These are phyloP conservation scores for Erebia aethiops DNA, from an alignment of 2,888 invertebrate species.

Conservation along the genomic window DNA sequence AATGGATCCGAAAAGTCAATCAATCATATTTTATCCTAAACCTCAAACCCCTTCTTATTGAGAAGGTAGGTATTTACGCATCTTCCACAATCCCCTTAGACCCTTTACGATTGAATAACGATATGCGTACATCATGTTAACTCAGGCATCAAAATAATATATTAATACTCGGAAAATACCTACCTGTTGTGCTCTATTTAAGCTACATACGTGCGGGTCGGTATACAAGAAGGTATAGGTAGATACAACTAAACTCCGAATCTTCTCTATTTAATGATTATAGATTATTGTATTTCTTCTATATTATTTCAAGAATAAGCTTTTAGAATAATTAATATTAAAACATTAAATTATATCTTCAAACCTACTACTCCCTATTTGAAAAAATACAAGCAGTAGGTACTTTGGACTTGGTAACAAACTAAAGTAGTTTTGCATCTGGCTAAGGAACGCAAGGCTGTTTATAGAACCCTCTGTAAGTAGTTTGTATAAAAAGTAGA, in stretches of 20 bases:
- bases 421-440: constrained; percentile 16
- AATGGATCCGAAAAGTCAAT: constrained; percentile 14
- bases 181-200: neutral
- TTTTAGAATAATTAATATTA: neutral
- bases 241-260: too few relatives aligned
- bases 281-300: too few relatives aligned
- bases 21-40: constrained; percentile 16
- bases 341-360: neutral
- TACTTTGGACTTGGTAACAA: constrained; percentile 5
- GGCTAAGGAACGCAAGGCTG: constrained; percentile 12
- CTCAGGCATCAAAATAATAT: neutral
- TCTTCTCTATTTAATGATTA: too few relatives aligned
- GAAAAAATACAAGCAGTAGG: neutral
- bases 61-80: constrained; percentile 10
- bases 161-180: constrained; percentile 1
- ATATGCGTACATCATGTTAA: constrained; percentile 11
- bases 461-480: constrained; percentile 16
- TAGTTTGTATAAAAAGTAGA: constrained; percentile 5
- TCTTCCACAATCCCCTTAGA: constrained; percentile 12
- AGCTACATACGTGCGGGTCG: neutral
- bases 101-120: constrained; percentile 19
- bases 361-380: neutral
- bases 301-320: too few relatives aligned
- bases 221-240: too few relatives aligned
- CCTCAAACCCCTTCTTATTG: constrained; percentile 9